Percentiles rank a stretch among this genome's conserved stretches.
Evolutionary conservation across 2,888 invertebrate species (phyloP).

Genomic region (Loripinus fragilis): DNA sequence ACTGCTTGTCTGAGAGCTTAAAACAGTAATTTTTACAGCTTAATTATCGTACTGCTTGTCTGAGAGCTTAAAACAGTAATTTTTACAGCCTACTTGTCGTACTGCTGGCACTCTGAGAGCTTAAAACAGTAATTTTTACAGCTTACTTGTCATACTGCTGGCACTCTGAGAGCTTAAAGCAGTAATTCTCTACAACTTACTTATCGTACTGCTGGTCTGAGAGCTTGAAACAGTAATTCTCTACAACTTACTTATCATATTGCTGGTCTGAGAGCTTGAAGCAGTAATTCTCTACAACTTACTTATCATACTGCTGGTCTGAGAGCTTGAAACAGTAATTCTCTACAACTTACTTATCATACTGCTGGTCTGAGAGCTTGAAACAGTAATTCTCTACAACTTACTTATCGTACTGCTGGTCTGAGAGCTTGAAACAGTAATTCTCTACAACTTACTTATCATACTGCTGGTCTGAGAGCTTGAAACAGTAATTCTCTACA

Average conservation of each 20-base stretch:
- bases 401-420: slow-evolving; percentile 82
- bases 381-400: slow-evolving; percentile 81
- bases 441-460: slow-evolving; percentile 75
- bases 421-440: slow-evolving; percentile 80
- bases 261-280: no score
- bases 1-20: no score
- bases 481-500: no score
- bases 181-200: slow-evolving; percentile 77
- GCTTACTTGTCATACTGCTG: slow-evolving; percentile 7
- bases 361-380: slow-evolving; percentile 80
- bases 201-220: no score
- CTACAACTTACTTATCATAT: no score
- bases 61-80: no score
- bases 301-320: slow-evolving; percentile 82
- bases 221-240: slow-evolving; percentile 34
- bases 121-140: no score
- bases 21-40: no score
- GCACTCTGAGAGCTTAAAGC: slow-evolving; percentile 80
- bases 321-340: slow-evolving; percentile 81
- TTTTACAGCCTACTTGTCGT: no score
- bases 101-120: no score
- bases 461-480: no score
- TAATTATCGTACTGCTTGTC: no score
- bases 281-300: slow-evolving; percentile 41
- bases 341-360: slow-evolving; percentile 82